Conservation (phyloP, 2,797 vertebrate genomes). For the Halcyon leucocephala region DNA sequence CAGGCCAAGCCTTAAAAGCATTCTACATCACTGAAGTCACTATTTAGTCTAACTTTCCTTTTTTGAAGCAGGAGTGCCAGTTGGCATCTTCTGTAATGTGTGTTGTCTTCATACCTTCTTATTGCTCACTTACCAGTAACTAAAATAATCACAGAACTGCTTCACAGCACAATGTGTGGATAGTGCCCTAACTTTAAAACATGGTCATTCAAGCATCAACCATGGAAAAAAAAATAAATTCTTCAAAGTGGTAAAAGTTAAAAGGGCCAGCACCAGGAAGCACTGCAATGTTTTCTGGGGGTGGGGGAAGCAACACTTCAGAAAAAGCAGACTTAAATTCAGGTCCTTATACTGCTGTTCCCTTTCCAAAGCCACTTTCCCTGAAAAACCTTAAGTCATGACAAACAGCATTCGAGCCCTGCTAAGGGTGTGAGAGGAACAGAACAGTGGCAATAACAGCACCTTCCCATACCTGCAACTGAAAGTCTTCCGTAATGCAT, state of each 20-base stretch:
- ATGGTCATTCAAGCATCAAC: neutral
- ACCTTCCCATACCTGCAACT: neutral
- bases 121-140: conserved; percentile 20
- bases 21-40: conserved; percentile 64
- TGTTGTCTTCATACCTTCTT: conserved; percentile 29
- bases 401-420: neutral
- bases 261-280: neutral
- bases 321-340: neutral
- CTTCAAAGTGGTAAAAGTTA: neutral
- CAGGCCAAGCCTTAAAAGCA: conserved; percentile 63
- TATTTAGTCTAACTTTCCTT: conserved; percentile 67
- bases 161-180: neutral
- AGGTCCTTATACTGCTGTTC: neutral
- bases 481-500: neutral
- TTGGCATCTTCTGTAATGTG: conserved; percentile 15
- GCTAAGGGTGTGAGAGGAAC: neutral
- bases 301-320: neutral
- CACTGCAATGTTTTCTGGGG: neutral
- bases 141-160: conserved; percentile 20
- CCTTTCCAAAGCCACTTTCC: neutral
- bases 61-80: conserved; percentile 34
- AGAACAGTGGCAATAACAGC: neutral
- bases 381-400: neutral
- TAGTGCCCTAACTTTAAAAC: neutral
- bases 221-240: neutral